Percentiles rank a stretch among this genome's conserved stretches.
phyloP scores from a whole-genome alignment of 2,888 invertebrate genomes.

The Eledone cirrhosa region DNA sequence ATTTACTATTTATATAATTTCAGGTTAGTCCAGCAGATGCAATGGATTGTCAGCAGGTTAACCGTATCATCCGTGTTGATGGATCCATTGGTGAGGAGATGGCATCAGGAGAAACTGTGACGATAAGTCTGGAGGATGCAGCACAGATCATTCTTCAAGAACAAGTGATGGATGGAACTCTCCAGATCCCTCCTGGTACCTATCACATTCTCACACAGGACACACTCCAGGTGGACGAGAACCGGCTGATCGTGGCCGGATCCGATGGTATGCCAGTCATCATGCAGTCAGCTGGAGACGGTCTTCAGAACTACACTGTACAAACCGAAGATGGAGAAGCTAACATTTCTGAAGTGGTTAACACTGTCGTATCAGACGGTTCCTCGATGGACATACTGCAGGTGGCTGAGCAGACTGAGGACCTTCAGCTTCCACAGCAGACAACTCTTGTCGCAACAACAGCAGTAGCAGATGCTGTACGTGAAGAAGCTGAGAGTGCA shows the following conservation, averaged over 20 bases:
- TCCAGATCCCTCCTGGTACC: slow-evolving; percentile 48
- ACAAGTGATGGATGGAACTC: slow-evolving; percentile 44
- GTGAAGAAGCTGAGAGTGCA: neutral
- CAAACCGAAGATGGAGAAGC: neutral
- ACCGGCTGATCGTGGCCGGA: slow-evolving; percentile 30
- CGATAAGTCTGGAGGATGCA: slow-evolving; percentile 53
- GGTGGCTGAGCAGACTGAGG: neutral
- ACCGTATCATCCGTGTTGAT: neutral
- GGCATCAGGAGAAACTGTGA: slow-evolving; percentile 42
- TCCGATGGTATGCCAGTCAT: slow-evolving; percentile 34
- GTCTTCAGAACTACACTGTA: neutral
- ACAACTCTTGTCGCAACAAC: neutral
- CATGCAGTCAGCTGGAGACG: slow-evolving; percentile 3
- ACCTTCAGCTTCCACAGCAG: neutral
- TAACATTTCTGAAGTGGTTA: slow-evolving; percentile 8
- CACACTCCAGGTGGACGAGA: slow-evolving; percentile 31
- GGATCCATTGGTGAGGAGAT: slow-evolving; percentile 5
- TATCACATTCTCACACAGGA: slow-evolving; percentile 51
- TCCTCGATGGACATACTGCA: neutral
- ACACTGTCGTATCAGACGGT: slow-evolving; percentile 7
- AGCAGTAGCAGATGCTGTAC: neutral
- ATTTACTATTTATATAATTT: neutral
- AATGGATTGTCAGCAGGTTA: slow-evolving; percentile 11
- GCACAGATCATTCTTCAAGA: slow-evolving; percentile 50
- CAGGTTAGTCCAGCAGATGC: neutral